These are phyloP conservation scores for Rambutsinella grinnellia DNA, from an alignment of 2,888 invertebrate species.

Conservation along the genomic window DNA sequence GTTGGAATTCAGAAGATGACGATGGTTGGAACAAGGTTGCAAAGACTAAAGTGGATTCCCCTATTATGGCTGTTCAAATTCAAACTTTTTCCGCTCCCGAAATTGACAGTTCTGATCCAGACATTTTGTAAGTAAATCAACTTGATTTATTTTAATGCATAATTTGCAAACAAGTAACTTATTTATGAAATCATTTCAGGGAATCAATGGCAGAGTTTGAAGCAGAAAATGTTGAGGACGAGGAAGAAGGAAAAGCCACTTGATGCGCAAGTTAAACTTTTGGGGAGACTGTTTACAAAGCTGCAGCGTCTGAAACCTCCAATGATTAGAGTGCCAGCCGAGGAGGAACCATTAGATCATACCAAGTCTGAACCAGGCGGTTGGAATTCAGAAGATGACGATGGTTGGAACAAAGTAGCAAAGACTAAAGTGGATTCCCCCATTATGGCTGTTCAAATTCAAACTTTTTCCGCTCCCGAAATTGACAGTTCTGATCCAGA, in stretches of 20 bases:
- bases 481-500: conserved; percentile 38
- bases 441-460: conserved; percentile 53
- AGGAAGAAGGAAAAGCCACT: conserved; percentile 33
- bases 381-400: conserved; percentile 22
- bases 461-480: conserved; percentile 48
- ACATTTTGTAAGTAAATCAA: conserved; percentile 35
- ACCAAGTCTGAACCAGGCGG: not conserved
- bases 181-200: too few relatives aligned
- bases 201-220: too few relatives aligned
- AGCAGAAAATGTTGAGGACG: conserved; percentile 5
- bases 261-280: conserved; percentile 54
- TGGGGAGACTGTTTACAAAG: conserved; percentile 52
- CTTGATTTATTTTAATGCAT: too few relatives aligned
- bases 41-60: conserved; percentile 50
- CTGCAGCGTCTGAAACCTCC: conserved; percentile 44
- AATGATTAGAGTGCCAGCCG: conserved; percentile 26
- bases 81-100: conserved; percentile 51
- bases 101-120: conserved; percentile 33
- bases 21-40: conserved; percentile 34
- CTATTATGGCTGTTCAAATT: conserved; percentile 53
- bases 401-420: conserved; percentile 29
- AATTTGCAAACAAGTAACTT: too few relatives aligned
- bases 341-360: conserved; percentile 7
- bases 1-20: conserved; percentile 22
- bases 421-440: conserved; percentile 53